Evolutionary conservation across 2,113 vertebrate genomes (phyloP).

Genomic region (Mustelus asterias): DNA sequence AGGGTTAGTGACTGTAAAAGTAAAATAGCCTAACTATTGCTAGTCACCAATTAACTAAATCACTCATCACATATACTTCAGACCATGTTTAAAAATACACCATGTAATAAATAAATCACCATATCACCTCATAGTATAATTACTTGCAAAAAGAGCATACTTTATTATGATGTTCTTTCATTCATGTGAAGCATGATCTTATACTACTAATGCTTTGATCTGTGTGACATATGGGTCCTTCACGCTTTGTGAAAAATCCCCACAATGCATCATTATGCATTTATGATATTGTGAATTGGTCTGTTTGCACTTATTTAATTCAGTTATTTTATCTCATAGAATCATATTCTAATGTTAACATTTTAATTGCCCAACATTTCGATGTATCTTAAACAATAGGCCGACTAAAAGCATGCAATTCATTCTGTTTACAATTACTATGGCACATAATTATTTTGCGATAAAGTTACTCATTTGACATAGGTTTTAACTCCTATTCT

Average conservation of each 20-base stretch:
- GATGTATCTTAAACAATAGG: neutral
- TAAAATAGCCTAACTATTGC: neutral
- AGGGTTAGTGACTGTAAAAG: neutral
- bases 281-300: neutral
- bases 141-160: neutral
- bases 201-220: neutral
- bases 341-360: neutral
- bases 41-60: neutral
- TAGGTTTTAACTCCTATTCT: slow-evolving; percentile 46
- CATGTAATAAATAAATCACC: neutral
- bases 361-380: neutral
- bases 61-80: neutral
- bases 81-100: neutral
- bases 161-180: neutral
- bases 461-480: neutral
- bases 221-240: neutral
- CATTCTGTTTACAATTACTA: neutral
- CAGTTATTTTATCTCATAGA: neutral
- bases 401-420: neutral
- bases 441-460: neutral
- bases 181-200: neutral
- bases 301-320: neutral
- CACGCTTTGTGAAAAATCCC: slow-evolving; percentile 23
- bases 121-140: neutral
- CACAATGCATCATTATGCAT: slow-evolving; percentile 27